Conservation (phyloP, 1,140 invertebrate species). For the Gonioctena quinquepunctata region DNA sequence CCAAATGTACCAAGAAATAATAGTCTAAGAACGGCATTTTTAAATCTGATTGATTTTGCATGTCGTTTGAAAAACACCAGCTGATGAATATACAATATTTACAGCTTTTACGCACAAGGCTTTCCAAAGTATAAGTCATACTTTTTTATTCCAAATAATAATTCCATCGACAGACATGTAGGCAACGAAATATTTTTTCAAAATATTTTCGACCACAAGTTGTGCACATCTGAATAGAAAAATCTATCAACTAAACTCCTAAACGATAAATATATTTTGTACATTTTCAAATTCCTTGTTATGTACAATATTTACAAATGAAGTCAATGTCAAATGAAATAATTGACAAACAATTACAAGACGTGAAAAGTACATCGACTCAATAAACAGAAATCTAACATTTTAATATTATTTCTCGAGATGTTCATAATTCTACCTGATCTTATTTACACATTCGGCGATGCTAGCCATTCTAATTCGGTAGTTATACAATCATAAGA, state of each 20-base stretch:
- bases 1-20: slow-evolving; percentile 40
- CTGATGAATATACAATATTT: slow-evolving; percentile 55
- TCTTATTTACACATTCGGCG: slow-evolving; percentile 49
- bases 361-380: neutral
- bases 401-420: neutral
- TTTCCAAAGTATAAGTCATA: slow-evolving; percentile 25
- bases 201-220: slow-evolving; percentile 24
- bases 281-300: slow-evolving; percentile 37
- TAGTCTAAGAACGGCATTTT: slow-evolving; percentile 33
- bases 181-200: slow-evolving; percentile 12
- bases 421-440: slow-evolving; percentile 8
- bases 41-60: slow-evolving; percentile 32
- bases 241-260: slow-evolving; percentile 27
- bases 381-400: neutral
- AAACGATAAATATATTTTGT: slow-evolving; percentile 40
- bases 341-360: slow-evolving; percentile 6
- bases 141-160: slow-evolving; percentile 8
- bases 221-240: slow-evolving; percentile 23
- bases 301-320: slow-evolving; percentile 41
- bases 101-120: slow-evolving; percentile 39
- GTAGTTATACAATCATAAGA: slow-evolving; percentile 43
- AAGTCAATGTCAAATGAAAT: neutral
- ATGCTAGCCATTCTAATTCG: slow-evolving; percentile 47
- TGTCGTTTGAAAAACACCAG: slow-evolving; percentile 25
- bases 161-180: neutral